Evolutionary conservation across 2,888 invertebrate genomes (phyloP).

Genomic region (Xylota segnis): DNA sequence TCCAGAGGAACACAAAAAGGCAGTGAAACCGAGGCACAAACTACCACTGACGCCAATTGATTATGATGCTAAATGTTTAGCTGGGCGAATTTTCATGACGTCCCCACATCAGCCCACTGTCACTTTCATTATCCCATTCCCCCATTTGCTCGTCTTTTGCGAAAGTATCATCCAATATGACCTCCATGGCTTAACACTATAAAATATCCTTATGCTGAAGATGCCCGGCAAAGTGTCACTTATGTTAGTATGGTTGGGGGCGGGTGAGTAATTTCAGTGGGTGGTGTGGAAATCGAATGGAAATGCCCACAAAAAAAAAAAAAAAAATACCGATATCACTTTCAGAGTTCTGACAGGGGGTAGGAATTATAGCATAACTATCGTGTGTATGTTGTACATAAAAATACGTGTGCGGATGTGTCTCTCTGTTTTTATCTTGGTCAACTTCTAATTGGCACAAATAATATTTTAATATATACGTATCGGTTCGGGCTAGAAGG

Average conservation of each 20-base stretch:
- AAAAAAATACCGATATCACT: slow-evolving; percentile 53
- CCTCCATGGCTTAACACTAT: slow-evolving; percentile 60
- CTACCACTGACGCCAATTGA: slow-evolving; percentile 61
- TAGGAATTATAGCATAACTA: slow-evolving; percentile 20
- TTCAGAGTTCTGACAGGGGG: slow-evolving; percentile 23
- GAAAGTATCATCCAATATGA: slow-evolving; percentile 52
- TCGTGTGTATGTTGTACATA: neutral
- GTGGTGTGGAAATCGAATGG: slow-evolving; percentile 25
- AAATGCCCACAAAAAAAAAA: slow-evolving; percentile 25
- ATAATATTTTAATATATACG: slow-evolving; percentile 55
- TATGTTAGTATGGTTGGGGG: slow-evolving; percentile 44
- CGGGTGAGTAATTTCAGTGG: slow-evolving; percentile 31
- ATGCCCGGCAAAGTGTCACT: slow-evolving; percentile 67
- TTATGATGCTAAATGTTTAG: slow-evolving; percentile 59
- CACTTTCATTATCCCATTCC: slow-evolving; percentile 40
- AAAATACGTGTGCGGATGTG: neutral
- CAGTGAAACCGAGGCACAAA: slow-evolving; percentile 49
- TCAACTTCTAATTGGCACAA: slow-evolving; percentile 64
- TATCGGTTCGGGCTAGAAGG: neutral
- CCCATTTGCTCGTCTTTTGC: slow-evolving; percentile 29
- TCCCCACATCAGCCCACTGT: slow-evolving; percentile 11
- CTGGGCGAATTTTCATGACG: slow-evolving; percentile 44
- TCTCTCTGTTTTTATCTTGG: slow-evolving; percentile 20
- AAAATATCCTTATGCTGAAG: slow-evolving; percentile 65
- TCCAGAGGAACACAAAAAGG: slow-evolving; percentile 24